Base-by-base conservation (phyloP, 2,888 invertebrate species). In the Polymixis flavicincta region DNA sequence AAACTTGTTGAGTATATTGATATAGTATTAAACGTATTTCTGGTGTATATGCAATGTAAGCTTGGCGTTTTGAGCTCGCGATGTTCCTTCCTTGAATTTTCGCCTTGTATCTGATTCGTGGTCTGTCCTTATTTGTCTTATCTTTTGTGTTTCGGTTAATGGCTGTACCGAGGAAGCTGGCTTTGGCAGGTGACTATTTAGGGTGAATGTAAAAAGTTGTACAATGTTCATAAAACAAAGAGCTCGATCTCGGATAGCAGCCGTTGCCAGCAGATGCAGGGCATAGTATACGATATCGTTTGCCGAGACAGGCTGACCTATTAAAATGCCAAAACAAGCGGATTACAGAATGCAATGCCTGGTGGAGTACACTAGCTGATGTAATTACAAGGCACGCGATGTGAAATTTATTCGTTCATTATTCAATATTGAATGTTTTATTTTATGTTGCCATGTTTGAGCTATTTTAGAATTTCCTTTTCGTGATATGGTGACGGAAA, bases 1-100 rank as follows among this genome's bases (percentile, higher is more conserved):
- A 83, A 89, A 87, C 88, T 76, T 80, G 88, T 89, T 75, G 71
- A 71, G 71, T 78, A 77, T 90, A 84, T 88, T 83, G 71, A 80
- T 84, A 83, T 81, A 67, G 74, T 82, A 76, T 75, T n/a, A 75
- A 85, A 85, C 64, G 61, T 65, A 76, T 83, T 82, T 82, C 67
- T 77, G 72, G 75, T 66, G 70, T 67, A 77, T 68, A 78, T 83
- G 78, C 78, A 32, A 32, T 32, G 74, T 81, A 76, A 77, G 61
- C 48, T 70, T 72, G 42, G 28, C 65, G 68, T 78, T 77, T 87
- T 68, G 57, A 59, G 52, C 54, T 50, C 17, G 45, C 19, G 50
- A 64, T 77, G 66, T 55, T 71, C 28, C 68, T 86, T 78, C 76
- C 80, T 79, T 81, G 72, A 79, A 69, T 74, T 68, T 70, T 61